These are phyloP conservation scores for Venturia canescens DNA, from an alignment of 1,140 invertebrate species.

Conservation along the genomic window DNA sequence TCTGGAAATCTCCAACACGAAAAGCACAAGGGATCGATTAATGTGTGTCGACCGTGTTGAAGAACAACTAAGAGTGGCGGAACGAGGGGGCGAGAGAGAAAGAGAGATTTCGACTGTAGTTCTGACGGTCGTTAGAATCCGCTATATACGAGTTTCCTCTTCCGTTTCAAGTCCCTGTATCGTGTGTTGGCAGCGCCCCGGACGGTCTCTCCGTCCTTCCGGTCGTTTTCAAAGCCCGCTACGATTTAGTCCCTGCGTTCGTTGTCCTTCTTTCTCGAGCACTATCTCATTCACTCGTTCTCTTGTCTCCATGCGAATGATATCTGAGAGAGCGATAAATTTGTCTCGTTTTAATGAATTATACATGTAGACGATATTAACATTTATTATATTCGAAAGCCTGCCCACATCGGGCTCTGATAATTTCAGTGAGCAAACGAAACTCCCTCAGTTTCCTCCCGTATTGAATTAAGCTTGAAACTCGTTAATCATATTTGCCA, in stretches of 20 bases:
- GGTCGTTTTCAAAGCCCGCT: slow-evolving; percentile 37
- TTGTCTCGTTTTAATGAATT: slow-evolving; percentile 22
- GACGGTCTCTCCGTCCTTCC: slow-evolving; percentile 37
- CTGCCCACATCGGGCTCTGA: background rate
- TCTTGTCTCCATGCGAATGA: background rate
- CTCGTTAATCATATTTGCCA: background rate
- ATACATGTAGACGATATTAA: slow-evolving; percentile 3
- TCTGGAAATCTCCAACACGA: slow-evolving; percentile 30
- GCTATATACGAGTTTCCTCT: slow-evolving; percentile 43
- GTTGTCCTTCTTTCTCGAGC: background rate
- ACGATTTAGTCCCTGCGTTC: slow-evolving; percentile 12
- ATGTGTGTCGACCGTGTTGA: slow-evolving; percentile 4
- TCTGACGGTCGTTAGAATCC: slow-evolving; percentile 41
- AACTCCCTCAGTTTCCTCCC: background rate
- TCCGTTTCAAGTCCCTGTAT: slow-evolving; percentile 36
- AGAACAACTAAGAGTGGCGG: background rate
- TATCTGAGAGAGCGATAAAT: slow-evolving; percentile 10
- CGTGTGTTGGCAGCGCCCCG: slow-evolving; percentile 15
- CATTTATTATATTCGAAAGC: background rate
- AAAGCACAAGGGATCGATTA: slow-evolving; percentile 40
- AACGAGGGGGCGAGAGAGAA: background rate
- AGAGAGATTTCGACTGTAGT: background rate
- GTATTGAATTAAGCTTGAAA: no score
- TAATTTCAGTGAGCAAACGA: background rate
- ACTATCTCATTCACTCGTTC: background rate